Evolutionary conservation across 2,888 invertebrate genomes (phyloP).

Genomic region (Augiades crinisus): DNA sequence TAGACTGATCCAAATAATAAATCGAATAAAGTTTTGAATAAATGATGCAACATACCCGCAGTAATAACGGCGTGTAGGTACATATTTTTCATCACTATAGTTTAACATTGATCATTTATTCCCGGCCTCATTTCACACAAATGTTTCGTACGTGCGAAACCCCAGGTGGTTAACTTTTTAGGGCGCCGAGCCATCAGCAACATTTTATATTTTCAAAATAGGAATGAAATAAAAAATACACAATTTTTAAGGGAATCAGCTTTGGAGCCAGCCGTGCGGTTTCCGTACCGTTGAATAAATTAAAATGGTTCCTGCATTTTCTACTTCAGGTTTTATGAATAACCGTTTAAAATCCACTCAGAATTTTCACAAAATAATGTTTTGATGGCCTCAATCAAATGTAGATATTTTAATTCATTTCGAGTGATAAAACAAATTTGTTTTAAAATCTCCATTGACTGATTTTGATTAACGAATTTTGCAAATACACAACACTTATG

Average conservation of each 20-base stretch:
- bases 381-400: too few relatives aligned
- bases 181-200: not conserved
- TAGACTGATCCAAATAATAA: too few relatives aligned
- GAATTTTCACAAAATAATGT: too few relatives aligned
- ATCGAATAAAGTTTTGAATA: too few relatives aligned
- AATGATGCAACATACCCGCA: too few relatives aligned
- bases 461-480: too few relatives aligned
- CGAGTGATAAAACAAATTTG: too few relatives aligned
- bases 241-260: not conserved
- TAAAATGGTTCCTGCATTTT: conserved; percentile 21
- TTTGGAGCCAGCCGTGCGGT: conserved; percentile 26
- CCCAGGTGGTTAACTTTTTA: not conserved
- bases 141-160: not conserved
- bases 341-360: not conserved
- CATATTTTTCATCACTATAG: not conserved
- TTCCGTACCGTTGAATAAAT: conserved; percentile 30
- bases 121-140: not conserved
- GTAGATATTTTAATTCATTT: too few relatives aligned
- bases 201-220: not conserved
- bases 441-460: too few relatives aligned
- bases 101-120: not conserved
- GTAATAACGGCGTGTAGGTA: too few relatives aligned
- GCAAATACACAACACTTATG: too few relatives aligned
- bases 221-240: not conserved
- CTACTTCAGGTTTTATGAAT: not conserved